phyloP scores from a whole-genome alignment of 2,113 vertebrate genomes.

The Mormyrus iriodes region DNA sequence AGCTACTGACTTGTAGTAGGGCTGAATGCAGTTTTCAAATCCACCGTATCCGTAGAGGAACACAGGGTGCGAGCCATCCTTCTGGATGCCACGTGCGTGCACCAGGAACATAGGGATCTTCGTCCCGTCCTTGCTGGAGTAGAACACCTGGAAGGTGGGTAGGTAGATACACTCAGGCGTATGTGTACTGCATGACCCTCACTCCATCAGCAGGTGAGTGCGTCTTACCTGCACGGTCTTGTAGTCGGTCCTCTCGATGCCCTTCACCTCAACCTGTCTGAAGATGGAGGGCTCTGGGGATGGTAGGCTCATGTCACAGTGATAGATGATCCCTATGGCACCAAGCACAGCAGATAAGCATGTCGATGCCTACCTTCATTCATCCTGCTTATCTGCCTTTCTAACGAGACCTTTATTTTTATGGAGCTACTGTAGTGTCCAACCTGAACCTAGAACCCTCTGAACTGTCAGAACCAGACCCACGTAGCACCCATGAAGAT shows the following conservation, averaged over 20 bases:
- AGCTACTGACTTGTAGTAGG: conserved; percentile 56
- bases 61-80: conserved; percentile 51
- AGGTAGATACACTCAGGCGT: background rate
- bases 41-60: conserved; percentile 67
- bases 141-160: conserved; percentile 55
- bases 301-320: conserved; percentile 56
- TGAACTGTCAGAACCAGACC: background rate
- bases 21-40: conserved; percentile 60
- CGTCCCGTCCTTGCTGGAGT: conserved; percentile 62
- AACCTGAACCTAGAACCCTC: background rate
- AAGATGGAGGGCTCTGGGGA: conserved; percentile 55
- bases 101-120: conserved; percentile 69
- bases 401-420: background rate
- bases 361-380: background rate
- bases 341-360: background rate
- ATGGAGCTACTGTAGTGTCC: background rate
- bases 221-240: conserved; percentile 58
- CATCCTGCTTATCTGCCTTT: background rate
- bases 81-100: conserved; percentile 48
- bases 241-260: conserved; percentile 54
- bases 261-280: conserved; percentile 61
- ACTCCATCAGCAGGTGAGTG: background rate
- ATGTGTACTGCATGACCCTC: background rate
- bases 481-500: background rate
- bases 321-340: conserved; percentile 60